Base-by-base conservation (phyloP, 2,797 vertebrate genomes). In the Sebastes trivittatus region DNA sequence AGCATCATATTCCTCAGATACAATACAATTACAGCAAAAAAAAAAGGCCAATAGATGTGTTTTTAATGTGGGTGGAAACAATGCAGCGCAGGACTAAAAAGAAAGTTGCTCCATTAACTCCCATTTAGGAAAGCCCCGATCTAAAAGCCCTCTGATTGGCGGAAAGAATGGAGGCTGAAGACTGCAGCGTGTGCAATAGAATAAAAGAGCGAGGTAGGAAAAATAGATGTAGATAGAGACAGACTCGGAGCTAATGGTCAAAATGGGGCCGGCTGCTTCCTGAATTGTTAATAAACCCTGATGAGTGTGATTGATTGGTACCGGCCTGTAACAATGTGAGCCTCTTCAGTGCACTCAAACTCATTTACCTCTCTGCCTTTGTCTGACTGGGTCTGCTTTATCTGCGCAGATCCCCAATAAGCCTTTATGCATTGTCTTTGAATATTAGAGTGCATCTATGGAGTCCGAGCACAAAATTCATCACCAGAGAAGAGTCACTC, bases 241-340 rank as follows among this genome's bases (percentile, higher is more conserved):
- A 34, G 64, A 81, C 63, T 62, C 6, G 27, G 23, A 46, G 79
- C 86, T 92, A 83, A 91, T 94, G 84, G 86, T 87, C 83, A 69
- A 80, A 92, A 84, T 63, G 88, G 77, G 72, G 29, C 36, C 3
- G 85, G 64, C 88, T 71, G 77, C 89, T 84, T 91, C 89, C 86
- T 92, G 92, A 90, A 93, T 91, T 85, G 88, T 93, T 93, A 94
- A 94, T 90, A 91, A 90, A 93, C 42, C 54, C 84, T 75, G 85
- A 90, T 91, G 92, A 88, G 88, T 36, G 81, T 84, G 89, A 94
- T 91, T 93, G 90, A 93, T 93, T 83, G 77, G 88, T 27, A 32
- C 82, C 9, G 84, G 84, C 75, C 73, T 56, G 77, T 27, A 91
- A 93, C 91, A 92, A 88, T 88, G 82, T 18, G 71, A 80, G 72